phyloP scores from a whole-genome alignment of 2,888 invertebrate genomes.

The Koerneria pararmatus region DNA sequence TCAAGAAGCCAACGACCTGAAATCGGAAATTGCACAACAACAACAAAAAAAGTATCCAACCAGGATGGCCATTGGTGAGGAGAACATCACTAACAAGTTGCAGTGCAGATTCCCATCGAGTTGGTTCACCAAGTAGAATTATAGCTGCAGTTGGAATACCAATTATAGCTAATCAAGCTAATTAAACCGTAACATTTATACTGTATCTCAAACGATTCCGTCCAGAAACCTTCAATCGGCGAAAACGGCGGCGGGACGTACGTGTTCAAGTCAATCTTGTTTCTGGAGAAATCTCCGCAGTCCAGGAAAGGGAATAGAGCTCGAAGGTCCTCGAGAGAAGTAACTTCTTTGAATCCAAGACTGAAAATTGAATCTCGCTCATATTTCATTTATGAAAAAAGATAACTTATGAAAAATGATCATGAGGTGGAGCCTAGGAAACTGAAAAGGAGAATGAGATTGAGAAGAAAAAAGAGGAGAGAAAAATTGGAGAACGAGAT shows the following conservation, averaged over 20 bases:
- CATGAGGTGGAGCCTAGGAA: no score
- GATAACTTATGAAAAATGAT: no score
- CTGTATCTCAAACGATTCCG: neutral
- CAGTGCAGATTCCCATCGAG: constrained; percentile 69
- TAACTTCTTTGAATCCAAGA: constrained; percentile 68
- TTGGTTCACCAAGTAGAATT: constrained; percentile 70
- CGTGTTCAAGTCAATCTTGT: constrained; percentile 17
- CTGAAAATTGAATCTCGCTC: no score
- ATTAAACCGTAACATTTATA: neutral
- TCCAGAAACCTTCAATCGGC: constrained; percentile 31
- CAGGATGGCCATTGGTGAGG: constrained; percentile 67
- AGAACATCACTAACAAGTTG: constrained; percentile 69
- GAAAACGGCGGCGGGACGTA: constrained; percentile 26
- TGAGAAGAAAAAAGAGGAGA: neutral
- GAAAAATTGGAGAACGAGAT: neutral
- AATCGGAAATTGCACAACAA: neutral
- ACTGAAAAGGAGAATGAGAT: neutral
- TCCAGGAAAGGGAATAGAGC: constrained; percentile 68
- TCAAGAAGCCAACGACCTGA: neutral
- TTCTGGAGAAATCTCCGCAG: constrained; percentile 65
- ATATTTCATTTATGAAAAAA: no score
- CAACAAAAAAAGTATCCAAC: constrained; percentile 50
- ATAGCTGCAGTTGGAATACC: constrained; percentile 62
- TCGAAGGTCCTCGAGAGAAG: constrained; percentile 67
- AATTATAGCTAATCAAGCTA: neutral